Evolutionary conservation across 2,797 vertebrate species (phyloP), one percentile per base, ranked within the genome.

Genomic region (Acomys russatus): DNA sequence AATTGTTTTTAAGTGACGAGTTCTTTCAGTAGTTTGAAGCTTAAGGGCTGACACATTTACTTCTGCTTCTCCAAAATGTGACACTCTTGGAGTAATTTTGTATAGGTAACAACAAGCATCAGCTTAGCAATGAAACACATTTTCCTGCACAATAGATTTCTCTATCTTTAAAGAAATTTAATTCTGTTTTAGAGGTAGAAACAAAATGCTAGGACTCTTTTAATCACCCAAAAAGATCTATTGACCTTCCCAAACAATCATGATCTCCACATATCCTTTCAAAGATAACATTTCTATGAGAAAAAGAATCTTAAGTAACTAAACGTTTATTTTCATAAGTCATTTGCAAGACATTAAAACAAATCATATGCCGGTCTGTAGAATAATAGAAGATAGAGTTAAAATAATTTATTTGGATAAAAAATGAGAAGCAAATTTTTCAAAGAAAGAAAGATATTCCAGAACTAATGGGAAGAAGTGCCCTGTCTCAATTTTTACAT

Each of bases 101-200:
- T 54, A 28, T 12, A 89, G 54, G n/a, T 78, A 33, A 92, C 18
- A 92, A 2, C 6, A 85, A 91, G 33, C 5, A 77, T 77, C 35
- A 89, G 18, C 9, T 33, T 68, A 66, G 20, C 77, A 68, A 93
- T 20, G 80, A 80, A 92, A 71, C 7, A 18, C 10, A 18, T 14
- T 90, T 88, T 73, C 15, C 23, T 44, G 30, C 76, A 78, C 3
- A 85, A 38, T 28, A 15, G 1, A 74, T 74, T 92, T 85, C 6
- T 82, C 9, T 91, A 51, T 5, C 20, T 87, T 87, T 76, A 74
- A 4, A 61, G 18, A 44, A 25, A 66, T 73, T 92, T 63, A 87
- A 91, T 91, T 96, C 59, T 90, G 22, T 54, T n/a, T 73, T 71
- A 12, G 74, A 63, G 70, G 49, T 38, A 85, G 51, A 93, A 93